Evolutionary conservation across 2,888 invertebrate genomes (phyloP).

Genomic region (Odontomyia ornata): DNA sequence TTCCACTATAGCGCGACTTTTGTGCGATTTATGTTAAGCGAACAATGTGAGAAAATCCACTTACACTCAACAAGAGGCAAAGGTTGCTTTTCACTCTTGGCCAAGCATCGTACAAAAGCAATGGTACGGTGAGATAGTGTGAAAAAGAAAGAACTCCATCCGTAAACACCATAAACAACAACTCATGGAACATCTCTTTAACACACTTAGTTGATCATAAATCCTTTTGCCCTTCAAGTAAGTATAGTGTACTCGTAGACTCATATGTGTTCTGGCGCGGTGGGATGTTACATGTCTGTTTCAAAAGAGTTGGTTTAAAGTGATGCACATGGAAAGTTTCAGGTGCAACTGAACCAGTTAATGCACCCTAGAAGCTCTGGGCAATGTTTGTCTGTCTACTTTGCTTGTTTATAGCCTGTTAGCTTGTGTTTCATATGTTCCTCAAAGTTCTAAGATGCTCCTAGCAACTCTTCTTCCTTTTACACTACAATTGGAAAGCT

Average conservation of each 20-base stretch:
- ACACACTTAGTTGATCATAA: conserved; percentile 32
- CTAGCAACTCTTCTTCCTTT: conserved; percentile 4
- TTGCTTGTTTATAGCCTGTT: conserved; percentile 23
- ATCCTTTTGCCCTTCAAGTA: conserved; percentile 8
- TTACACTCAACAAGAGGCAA: conserved; percentile 10
- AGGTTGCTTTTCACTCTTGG: conserved; percentile 11
- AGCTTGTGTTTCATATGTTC: background rate
- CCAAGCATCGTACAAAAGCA: background rate
- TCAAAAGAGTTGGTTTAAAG: background rate
- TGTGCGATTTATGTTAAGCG: conserved; percentile 13
- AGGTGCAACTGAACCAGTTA: conserved; percentile 11
- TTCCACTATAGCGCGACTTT: conserved; percentile 11
- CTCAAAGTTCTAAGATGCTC: background rate
- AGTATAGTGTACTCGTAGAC: background rate
- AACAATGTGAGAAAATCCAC: conserved; percentile 28
- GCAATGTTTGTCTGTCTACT: conserved; percentile 25
- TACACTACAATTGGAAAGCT: conserved; percentile 1
- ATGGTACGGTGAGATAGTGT: background rate
- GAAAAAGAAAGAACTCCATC: background rate
- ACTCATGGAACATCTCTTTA: conserved; percentile 15
- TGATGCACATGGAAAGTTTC: background rate
- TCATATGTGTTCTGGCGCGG: conserved; percentile 10
- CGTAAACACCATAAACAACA: conserved; percentile 15
- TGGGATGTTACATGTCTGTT: background rate
- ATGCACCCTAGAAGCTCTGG: conserved; percentile 3